Percentiles rank a stretch among this genome's conserved stretches.
These are phyloP conservation scores for Geopemphigus sp. DNA, from an alignment of 1,140 invertebrate species.

Conservation along the genomic window DNA sequence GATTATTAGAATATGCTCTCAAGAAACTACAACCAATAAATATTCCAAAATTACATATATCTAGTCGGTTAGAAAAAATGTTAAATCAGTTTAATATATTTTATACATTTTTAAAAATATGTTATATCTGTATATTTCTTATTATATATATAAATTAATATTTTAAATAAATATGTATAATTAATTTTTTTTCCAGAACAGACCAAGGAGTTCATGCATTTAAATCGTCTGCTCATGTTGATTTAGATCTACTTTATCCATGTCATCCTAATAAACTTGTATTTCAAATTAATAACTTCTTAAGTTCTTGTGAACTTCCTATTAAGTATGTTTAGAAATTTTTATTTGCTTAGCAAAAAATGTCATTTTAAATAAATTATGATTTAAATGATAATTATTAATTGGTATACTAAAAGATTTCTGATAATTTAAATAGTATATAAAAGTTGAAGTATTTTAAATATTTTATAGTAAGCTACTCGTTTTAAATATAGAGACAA, in stretches of 20 bases:
- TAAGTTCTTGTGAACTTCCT: constrained; percentile 40
- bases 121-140: too few species aligned
- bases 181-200: constrained; percentile 50
- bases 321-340: constrained; percentile 48
- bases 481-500: too few species aligned
- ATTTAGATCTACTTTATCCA: constrained; percentile 49
- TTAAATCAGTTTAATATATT: not conserved
- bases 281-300: constrained; percentile 49
- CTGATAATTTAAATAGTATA: too few species aligned
- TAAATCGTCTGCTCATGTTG: constrained; percentile 51
- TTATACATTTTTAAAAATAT: not conserved
- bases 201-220: constrained; percentile 52
- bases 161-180: not conserved
- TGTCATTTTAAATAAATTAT: not conserved
- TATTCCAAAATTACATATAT: constrained; percentile 40
- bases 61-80: constrained; percentile 48
- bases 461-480: too few species aligned
- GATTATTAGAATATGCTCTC: constrained; percentile 51
- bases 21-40: constrained; percentile 45
- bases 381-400: too few species aligned
- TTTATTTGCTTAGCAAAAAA: not conserved
- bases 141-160: not conserved
- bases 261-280: constrained; percentile 33
- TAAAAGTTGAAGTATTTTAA: too few species aligned
- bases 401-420: too few species aligned